Evolutionary conservation across 2,797 vertebrate species (phyloP), one percentile per base, ranked within the genome.

Genomic region (Pseudomugil gertrudae): DNA sequence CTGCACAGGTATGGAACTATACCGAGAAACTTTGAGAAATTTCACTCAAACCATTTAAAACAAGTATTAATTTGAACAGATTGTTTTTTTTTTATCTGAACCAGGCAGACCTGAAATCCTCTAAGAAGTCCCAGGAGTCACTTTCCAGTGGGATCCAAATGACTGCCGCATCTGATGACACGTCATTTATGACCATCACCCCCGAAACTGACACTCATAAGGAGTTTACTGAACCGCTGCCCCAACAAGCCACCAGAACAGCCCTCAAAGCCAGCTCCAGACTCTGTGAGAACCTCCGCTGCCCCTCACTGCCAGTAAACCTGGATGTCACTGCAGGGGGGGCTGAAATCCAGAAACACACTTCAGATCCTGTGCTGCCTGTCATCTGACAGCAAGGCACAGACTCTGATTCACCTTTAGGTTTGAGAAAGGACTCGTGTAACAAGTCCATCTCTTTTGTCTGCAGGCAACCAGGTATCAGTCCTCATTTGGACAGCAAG

Each of bases 221-320:
- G 21, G 72, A 66, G 32, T 71, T 81, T 47, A 40, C 50, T 5
- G 48, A 63, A 0, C 67, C 38, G 64, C 59, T 36, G 71, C 80
- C 61, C 47, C 64, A 0, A 83, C 61, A 66, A 50, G 80, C 64
- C 63, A 92, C 76, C 79, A 89, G 30, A 76, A 57, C 84, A 23
- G 66, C 80, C 27, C 50, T 83, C 14, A 52, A 69, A 60, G 91
- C 76, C 78, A 86, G 76, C 67, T 64, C 80, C 11, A 81, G 80
- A 76, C 89, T 93, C 24, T 59, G 75, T 14, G 17, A 74, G 66
- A 91, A 91, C 57, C 84, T 90, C 43, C 94, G 87, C 19, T 97
- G 92, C 83, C 94, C 94, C 27, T 98, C 96, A 1, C 93, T 98
- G 57, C 97, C 97, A 0, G 95, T 94, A 72, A 94, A 95, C 80